Percentiles rank a stretch among this genome's conserved stretches.
These are phyloP conservation scores for Corythaeola cristata DNA, from an alignment of 2,113 vertebrate genomes.

Conservation along the genomic window DNA sequence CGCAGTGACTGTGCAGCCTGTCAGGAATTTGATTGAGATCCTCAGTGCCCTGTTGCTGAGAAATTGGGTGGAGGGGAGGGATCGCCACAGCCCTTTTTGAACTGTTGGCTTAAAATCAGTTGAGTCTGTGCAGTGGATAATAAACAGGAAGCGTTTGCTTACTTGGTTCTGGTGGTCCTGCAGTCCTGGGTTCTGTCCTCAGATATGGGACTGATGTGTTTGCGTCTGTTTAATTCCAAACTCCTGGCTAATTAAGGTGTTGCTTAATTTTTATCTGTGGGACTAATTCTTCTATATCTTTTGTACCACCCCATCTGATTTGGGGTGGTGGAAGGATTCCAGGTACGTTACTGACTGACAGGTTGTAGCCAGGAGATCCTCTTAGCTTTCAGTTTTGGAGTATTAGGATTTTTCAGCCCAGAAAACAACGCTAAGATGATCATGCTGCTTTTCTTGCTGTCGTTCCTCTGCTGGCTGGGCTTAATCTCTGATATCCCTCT, in stretches of 20 bases:
- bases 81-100: fast-evolving
- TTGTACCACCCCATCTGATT: not conserved
- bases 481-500: not conserved
- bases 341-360: not conserved
- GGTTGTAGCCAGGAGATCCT: not conserved
- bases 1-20: not conserved
- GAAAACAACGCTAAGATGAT: not conserved
- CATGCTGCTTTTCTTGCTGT: fast-evolving
- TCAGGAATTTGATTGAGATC: not conserved
- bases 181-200: fast-evolving
- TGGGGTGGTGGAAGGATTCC: not conserved
- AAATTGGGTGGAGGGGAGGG: not conserved
- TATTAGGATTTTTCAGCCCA: not conserved
- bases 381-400: not conserved
- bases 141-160: not conserved
- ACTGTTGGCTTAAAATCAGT: not conserved
- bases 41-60: not conserved
- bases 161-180: not conserved
- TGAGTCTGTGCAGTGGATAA: not conserved
- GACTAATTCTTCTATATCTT: not conserved
- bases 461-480: not conserved
- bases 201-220: fast-evolving
- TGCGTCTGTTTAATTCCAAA: not conserved
- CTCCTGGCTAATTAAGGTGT: not conserved
- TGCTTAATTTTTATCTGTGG: not conserved